phyloP scores from a whole-genome alignment of 2,888 invertebrate genomes.

The Tipula helvola region DNA sequence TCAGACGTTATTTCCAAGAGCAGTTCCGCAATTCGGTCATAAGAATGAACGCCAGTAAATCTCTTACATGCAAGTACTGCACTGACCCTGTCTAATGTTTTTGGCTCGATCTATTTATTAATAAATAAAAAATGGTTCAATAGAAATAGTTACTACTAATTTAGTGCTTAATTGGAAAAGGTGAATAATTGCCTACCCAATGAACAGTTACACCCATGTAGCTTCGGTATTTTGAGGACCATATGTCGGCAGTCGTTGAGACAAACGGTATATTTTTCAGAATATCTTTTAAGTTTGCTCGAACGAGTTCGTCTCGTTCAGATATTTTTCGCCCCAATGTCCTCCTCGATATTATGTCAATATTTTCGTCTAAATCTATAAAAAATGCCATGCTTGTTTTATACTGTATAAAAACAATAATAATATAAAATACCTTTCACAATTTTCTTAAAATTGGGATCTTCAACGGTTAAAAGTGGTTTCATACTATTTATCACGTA shows the following conservation, averaged over 20 bases:
- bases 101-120: not conserved
- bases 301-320: too few relatives aligned
- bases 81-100: too few relatives aligned
- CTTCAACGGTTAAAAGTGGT: not conserved
- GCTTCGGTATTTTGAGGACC: not conserved
- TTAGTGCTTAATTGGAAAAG: too few relatives aligned
- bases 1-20: not conserved
- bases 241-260: not conserved
- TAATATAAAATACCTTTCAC: too few relatives aligned
- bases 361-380: too few relatives aligned
- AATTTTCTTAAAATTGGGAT: not conserved
- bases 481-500: too few relatives aligned
- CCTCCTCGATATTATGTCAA: too few relatives aligned
- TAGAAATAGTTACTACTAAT: too few relatives aligned
- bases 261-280: not conserved
- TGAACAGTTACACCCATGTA: not conserved
- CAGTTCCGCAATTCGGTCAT: not conserved
- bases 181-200: not conserved
- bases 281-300: not conserved
- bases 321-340: too few relatives aligned
- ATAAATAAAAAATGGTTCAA: not conserved
- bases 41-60: not conserved
- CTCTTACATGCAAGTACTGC: not conserved
- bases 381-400: too few relatives aligned
- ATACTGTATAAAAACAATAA: too few relatives aligned